Evolutionary conservation across 2,797 vertebrate genomes (phyloP), one percentile per base, ranked within the genome.

Genomic region (Linurgus olivaceus): DNA sequence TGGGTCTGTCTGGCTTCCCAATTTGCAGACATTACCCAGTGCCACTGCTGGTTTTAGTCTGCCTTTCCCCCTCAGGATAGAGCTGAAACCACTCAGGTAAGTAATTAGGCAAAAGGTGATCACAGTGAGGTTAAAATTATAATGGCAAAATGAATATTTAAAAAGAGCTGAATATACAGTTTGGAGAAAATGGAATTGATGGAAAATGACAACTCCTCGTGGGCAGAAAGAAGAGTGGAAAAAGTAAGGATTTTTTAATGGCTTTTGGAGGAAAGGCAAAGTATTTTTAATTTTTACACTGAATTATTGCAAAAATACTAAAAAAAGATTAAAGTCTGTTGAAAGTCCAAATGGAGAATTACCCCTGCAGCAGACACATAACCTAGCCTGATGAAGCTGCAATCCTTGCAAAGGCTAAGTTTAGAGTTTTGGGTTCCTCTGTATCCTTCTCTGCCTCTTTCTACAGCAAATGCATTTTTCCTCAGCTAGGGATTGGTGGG

Each of bases 111-210:
- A 93, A 91, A 84, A 78, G 48, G 88, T 92, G 82, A 96, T 95
- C 74, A 88, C 28, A 58, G 57, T 1, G 17, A 94, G 63, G 90
- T 93, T 94, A 93, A 94, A 97, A 96, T 95, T 93, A 94, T 93
- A 94, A 94, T 88, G 76, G 70, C 47, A 88, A 95, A 95, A 94
- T 81, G 44, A 95, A 84, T 95, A 95, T 96, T 91, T 96, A 38
- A 96, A 75, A 96, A 86, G 82, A 91, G 89, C 81, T 93, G 91
- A 93, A 93, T 67, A 88, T 55, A 96, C 47, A 86, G 62, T 92
- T 90, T 94, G 54, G 47, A 72, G 78, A 72, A 96, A 86, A 77
- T 52, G 31, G 44, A 83, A 86, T 37, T 47, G 45, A 86, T 86
- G 29, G 66, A 78, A 94, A 88, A 92, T 81, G 88, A 89, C 87